Percentiles rank a stretch among this genome's conserved stretches.
phyloP scores from a whole-genome alignment of 2,888 invertebrate species.

The Agonopterix arenella region DNA sequence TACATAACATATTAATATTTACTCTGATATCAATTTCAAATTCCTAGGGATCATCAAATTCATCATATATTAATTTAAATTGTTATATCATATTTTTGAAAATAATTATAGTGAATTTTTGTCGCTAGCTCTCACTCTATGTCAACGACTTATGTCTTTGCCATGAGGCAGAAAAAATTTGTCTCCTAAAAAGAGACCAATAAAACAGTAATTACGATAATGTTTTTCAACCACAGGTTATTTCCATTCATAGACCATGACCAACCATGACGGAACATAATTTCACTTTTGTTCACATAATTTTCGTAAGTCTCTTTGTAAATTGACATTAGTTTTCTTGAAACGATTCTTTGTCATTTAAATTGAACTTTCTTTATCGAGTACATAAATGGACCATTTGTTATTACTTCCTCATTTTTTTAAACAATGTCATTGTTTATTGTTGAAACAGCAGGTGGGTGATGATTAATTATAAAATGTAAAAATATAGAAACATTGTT shows the following conservation, averaged over 20 bases:
- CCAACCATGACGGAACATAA: conserved; percentile 29
- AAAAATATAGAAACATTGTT: conserved; percentile 1
- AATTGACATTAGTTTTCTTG: neutral
- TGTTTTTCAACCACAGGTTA: neutral
- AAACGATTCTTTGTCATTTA: conserved; percentile 3
- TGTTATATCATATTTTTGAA: no score
- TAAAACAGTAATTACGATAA: conserved; percentile 2
- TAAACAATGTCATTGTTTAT: conserved; percentile 8
- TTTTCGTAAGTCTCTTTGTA: conserved; percentile 1
- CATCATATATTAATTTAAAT: no score
- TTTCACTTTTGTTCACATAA: conserved; percentile 6
- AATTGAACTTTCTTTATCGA: conserved; percentile 9
- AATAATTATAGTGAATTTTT: no score
- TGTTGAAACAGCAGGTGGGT: conserved; percentile 2
- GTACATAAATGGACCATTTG: neutral
- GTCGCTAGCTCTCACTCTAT: no score
- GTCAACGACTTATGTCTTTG: neutral
- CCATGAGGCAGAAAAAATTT: neutral
- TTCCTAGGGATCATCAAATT: no score
- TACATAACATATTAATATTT: no score
- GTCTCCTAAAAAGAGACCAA: conserved; percentile 11
- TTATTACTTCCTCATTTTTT: neutral
- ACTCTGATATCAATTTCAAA: no score
- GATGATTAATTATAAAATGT: conserved; percentile 4
- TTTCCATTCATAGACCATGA: conserved; percentile 26